Evolutionary conservation across 2,888 invertebrate genomes (phyloP).

Genomic region (Muscina levida): DNA sequence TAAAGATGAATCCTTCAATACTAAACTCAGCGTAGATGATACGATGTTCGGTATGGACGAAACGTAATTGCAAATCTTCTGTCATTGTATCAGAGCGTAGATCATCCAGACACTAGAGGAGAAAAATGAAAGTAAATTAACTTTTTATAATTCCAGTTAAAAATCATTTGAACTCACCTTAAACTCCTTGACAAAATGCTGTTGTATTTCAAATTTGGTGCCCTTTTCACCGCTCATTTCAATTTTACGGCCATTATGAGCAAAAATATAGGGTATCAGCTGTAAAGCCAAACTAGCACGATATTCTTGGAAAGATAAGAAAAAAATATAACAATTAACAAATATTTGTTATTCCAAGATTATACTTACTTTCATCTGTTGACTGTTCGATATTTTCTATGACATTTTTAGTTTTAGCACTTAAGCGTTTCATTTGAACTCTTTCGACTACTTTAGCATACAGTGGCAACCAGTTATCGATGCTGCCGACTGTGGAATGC

Average conservation of each 20-base stretch:
- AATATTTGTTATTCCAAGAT: not conserved
- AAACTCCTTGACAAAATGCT: constrained; percentile 52
- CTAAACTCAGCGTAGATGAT: constrained; percentile 52
- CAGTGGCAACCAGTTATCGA: constrained; percentile 50
- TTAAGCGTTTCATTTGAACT: constrained; percentile 18
- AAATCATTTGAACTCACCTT: constrained; percentile 17
- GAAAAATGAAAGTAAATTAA: not conserved
- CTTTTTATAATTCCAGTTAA: not conserved
- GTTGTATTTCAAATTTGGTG: constrained; percentile 45
- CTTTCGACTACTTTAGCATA: constrained; percentile 32
- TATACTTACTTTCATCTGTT: constrained; percentile 48
- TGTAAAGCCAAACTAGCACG: constrained; percentile 49
- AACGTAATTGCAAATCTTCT: constrained; percentile 52
- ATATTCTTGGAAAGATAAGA: constrained; percentile 36
- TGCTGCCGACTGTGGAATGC: constrained; percentile 23
- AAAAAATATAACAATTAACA: not conserved
- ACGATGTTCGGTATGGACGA: constrained; percentile 22
- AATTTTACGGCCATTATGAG: constrained; percentile 35
- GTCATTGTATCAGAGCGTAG: constrained; percentile 34
- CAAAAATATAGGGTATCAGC: constrained; percentile 50
- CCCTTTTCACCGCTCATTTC: constrained; percentile 31
- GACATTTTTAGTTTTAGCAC: not conserved
- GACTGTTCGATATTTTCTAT: constrained; percentile 41
- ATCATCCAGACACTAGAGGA: constrained; percentile 28
- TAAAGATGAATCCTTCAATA: constrained; percentile 41